These are phyloP conservation scores for Schizopygopsis malacanthus DNA, from an alignment of 2,797 vertebrate species.

Conservation along the genomic window DNA sequence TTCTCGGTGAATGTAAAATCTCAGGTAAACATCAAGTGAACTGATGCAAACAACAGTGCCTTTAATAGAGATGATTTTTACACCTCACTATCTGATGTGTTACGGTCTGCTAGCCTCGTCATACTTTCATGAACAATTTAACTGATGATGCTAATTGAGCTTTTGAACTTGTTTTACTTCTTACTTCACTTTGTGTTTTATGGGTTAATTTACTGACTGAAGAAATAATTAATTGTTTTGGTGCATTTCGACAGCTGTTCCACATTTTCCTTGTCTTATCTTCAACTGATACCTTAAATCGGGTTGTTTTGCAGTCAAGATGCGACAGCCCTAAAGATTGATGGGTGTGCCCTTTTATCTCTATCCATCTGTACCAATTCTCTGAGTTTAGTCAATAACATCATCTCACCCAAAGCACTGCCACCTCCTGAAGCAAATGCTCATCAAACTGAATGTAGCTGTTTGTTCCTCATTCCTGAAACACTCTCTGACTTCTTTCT, in stretches of 20 bases:
- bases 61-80: not conserved
- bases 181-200: not conserved
- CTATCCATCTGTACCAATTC: slow-evolving; percentile 56
- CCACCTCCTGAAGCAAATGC: slow-evolving; percentile 52
- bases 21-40: not conserved
- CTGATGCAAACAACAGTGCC: not conserved
- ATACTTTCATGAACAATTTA: not conserved
- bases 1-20: not conserved
- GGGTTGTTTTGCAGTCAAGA: slow-evolving; percentile 31
- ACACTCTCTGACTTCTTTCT: slow-evolving; percentile 73
- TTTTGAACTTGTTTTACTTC: slow-evolving; percentile 8
- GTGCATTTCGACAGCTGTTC: slow-evolving; percentile 46
- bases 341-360: slow-evolving; percentile 45
- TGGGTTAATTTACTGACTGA: slow-evolving; percentile 22
- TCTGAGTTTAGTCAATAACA: slow-evolving; percentile 52
- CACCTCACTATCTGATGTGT: not conserved
- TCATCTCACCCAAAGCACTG: slow-evolving; percentile 67
- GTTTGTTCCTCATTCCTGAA: slow-evolving; percentile 64
- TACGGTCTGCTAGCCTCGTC: not conserved
- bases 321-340: slow-evolving; percentile 17
- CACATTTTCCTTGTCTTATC: slow-evolving; percentile 26
- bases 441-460: slow-evolving; percentile 65
- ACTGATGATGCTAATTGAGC: slow-evolving; percentile 18
- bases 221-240: slow-evolving; percentile 1
- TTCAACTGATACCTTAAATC: slow-evolving; percentile 16